phyloP scores from a whole-genome alignment of 2,797 vertebrate species.

The Peromyscus eremicus region DNA sequence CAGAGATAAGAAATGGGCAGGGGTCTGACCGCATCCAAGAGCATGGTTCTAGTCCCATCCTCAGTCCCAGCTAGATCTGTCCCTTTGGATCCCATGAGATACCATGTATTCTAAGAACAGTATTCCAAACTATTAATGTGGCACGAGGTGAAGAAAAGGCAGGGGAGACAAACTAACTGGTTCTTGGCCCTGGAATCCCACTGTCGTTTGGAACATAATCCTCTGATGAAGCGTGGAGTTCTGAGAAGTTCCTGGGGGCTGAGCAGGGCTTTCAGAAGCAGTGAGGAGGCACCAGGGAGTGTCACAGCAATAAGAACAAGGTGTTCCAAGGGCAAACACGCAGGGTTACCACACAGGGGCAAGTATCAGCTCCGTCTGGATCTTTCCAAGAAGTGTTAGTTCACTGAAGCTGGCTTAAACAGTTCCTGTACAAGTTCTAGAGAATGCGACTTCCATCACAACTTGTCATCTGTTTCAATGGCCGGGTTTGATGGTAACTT shows the following conservation, averaged over 20 bases:
- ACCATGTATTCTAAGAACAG: background rate
- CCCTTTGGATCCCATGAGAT: background rate
- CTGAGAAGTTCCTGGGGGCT: background rate
- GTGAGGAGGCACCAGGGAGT: background rate
- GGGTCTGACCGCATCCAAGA: background rate
- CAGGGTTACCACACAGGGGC: background rate
- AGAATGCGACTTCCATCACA: background rate
- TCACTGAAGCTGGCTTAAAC: background rate
- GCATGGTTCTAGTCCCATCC: background rate
- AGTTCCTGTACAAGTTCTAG: background rate
- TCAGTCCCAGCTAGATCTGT: background rate
- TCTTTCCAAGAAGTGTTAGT: background rate
- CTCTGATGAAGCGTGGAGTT: background rate
- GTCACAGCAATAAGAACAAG: conserved; percentile 12
- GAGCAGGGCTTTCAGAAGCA: background rate
- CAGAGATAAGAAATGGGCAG: background rate
- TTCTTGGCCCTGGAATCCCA: background rate
- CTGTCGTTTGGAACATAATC: background rate
- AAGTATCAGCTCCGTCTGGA: background rate
- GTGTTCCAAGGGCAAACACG: background rate
- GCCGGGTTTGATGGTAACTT: background rate
- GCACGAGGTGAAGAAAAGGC: background rate
- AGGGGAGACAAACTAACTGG: background rate
- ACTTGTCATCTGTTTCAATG: background rate
- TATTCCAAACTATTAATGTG: conserved; percentile 8